Evolutionary conservation across 2,113 vertebrate species (phyloP).

Genomic region (Gallinago paraguaiae): DNA sequence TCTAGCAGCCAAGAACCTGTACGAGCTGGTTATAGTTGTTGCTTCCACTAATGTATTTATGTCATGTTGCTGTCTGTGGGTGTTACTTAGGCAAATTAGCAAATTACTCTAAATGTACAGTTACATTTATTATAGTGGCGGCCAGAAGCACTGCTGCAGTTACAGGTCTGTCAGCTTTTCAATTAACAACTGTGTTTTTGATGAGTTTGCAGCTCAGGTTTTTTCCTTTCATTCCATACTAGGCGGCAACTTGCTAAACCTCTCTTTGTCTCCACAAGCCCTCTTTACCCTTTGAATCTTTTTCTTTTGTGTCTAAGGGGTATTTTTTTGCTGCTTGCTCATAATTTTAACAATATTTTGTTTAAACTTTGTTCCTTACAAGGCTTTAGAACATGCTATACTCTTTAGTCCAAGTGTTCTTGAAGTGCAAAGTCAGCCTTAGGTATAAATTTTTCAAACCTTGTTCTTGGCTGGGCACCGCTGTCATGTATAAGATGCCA

Average conservation of each 20-base stretch:
- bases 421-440: background rate
- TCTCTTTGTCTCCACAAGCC: background rate
- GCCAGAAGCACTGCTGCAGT: constrained; percentile 8
- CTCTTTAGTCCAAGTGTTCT: background rate
- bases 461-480: background rate
- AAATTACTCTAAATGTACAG: constrained; percentile 67
- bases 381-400: background rate
- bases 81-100: constrained; percentile 73
- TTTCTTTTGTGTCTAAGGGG: background rate
- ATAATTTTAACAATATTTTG: background rate
- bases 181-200: constrained; percentile 54
- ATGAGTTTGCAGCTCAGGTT: constrained; percentile 51
- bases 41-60: constrained; percentile 53
- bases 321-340: background rate
- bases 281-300: background rate
- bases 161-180: constrained; percentile 44
- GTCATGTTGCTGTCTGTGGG: constrained; percentile 63
- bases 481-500: background rate
- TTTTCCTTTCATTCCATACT: background rate
- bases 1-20: background rate
- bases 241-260: background rate
- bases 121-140: constrained; percentile 48
- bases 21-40: constrained; percentile 26
- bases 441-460: background rate
- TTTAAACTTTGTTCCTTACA: background rate